Percentiles rank a stretch among this genome's conserved stretches.
Conservation (phyloP, 2,888 invertebrate genomes). For the Crocallis elinguaria region DNA sequence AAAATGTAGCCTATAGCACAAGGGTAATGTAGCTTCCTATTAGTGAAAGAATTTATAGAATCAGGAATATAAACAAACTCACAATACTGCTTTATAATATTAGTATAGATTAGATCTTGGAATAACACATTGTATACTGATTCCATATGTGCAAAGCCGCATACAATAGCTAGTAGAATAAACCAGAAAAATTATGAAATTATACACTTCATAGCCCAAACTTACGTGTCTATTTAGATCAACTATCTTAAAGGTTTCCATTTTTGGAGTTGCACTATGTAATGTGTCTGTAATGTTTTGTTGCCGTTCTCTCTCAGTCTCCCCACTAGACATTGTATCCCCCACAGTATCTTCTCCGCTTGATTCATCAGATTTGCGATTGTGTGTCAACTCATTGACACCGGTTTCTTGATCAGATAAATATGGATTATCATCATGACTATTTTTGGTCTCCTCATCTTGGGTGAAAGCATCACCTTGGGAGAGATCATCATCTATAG, state of each 20-base stretch:
- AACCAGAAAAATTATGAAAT: neutral
- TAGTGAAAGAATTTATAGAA: too few relatives aligned
- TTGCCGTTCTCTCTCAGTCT: neutral
- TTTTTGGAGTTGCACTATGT: neutral
- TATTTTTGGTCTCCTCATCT: neutral
- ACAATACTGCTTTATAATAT: too few relatives aligned
- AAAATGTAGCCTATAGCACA: too few relatives aligned
- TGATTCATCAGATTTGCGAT: conserved; percentile 1
- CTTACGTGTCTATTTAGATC: conserved; percentile 9
- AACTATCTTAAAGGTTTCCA: conserved; percentile 5
- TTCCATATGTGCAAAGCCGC: too few relatives aligned
- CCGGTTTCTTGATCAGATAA: neutral
- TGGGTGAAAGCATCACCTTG: too few relatives aligned
- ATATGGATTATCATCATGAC: neutral
- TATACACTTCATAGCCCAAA: neutral
- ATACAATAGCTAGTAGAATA: neutral
- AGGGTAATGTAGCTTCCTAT: too few relatives aligned
- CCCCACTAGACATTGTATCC: neutral
- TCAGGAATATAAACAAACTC: too few relatives aligned
- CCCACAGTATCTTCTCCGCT: neutral
- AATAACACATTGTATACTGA: too few relatives aligned
- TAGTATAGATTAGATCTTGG: too few relatives aligned
- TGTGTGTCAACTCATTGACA: neutral
- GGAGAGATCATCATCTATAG: too few relatives aligned
- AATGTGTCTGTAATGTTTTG: neutral